phyloP scores from a whole-genome alignment of 2,888 invertebrate genomes.

The Caenorhabditis sp. region DNA sequence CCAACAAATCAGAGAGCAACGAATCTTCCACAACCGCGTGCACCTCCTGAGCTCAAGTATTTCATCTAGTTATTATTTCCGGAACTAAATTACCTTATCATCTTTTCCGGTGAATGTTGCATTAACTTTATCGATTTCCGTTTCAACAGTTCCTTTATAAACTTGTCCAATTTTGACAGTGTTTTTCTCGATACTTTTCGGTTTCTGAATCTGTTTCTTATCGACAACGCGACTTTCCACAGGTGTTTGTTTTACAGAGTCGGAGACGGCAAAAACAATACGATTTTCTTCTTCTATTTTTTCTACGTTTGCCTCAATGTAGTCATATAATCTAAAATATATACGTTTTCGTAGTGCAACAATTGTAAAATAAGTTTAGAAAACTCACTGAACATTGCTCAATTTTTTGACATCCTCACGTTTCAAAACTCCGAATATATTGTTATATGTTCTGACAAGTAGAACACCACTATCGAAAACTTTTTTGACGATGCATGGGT shows the following conservation, averaged over 20 bases:
- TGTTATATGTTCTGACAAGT: constrained; percentile 56
- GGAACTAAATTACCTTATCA: not conserved
- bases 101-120: constrained; percentile 23
- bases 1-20: constrained; percentile 34
- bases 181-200: constrained; percentile 10
- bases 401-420: constrained; percentile 1
- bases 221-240: constrained; percentile 9
- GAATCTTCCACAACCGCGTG: constrained; percentile 26
- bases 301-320: constrained; percentile 28
- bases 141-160: constrained; percentile 17
- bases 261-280: constrained; percentile 22
- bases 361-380: not conserved
- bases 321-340: constrained; percentile 19
- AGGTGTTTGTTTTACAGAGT: not conserved
- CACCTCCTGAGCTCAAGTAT: not conserved
- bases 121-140: constrained; percentile 24
- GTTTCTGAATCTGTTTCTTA: constrained; percentile 22
- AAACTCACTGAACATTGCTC: constrained; percentile 1
- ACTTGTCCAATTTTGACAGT: constrained; percentile 22
- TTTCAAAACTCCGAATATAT: constrained; percentile 35
- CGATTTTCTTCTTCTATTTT: constrained; percentile 22
- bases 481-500: constrained; percentile 45
- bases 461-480: constrained; percentile 48
- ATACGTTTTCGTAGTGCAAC: not conserved
- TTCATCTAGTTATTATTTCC: not conserved